A percentile compares a stretch with the other conserved stretches of the same genome.
Conservation (phyloP, 1,140 invertebrate species). For the Cydia pomonella region DNA sequence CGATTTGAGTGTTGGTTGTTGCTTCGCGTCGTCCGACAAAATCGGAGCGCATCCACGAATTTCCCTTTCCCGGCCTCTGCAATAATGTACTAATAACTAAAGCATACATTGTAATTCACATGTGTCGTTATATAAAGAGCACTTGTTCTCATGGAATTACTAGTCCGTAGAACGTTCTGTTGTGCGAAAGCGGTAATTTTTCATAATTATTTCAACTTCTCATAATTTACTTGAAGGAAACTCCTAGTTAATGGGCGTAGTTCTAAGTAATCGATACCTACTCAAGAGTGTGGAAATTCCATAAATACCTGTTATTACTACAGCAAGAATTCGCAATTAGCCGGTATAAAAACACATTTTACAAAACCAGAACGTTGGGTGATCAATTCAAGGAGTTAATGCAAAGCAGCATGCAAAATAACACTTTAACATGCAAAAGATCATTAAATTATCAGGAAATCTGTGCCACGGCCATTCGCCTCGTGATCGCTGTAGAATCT, state of each 20-base stretch:
- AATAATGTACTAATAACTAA: no score
- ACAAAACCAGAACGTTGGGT: conserved; percentile 9
- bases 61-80: no score
- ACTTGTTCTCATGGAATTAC: not conserved
- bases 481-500: not conserved
- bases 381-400: conserved; percentile 13
- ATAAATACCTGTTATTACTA: conserved; percentile 11
- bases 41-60: no score
- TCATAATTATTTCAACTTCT: not conserved
- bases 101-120: no score
- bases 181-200: not conserved
- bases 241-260: conserved; percentile 17
- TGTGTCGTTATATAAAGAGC: not conserved
- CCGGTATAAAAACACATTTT: not conserved
- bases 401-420: conserved; percentile 26
- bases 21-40: no score
- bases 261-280: conserved; percentile 26
- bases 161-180: not conserved
- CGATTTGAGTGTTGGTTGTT: no score
- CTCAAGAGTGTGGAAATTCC: conserved; percentile 14
- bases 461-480: conserved; percentile 2
- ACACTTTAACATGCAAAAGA: not conserved
- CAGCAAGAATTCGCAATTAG: not conserved
- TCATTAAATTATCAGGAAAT: conserved; percentile 17
- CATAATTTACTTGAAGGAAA: conserved; percentile 3